These are phyloP conservation scores for Batillaria attramentaria DNA, from an alignment of 1,140 invertebrate genomes.

Conservation along the genomic window DNA sequence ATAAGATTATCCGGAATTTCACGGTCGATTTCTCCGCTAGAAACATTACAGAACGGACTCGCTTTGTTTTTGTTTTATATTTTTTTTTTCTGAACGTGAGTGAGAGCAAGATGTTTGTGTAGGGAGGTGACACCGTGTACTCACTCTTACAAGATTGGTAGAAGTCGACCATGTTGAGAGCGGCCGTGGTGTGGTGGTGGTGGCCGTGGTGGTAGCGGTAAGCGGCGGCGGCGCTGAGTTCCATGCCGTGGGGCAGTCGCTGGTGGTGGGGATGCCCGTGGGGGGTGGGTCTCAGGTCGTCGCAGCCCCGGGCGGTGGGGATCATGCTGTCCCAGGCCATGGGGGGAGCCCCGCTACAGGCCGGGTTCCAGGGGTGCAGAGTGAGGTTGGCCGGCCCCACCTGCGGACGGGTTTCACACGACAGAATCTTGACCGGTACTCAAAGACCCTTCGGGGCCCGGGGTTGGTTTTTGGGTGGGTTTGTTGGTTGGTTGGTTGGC, in stretches of 20 bases:
- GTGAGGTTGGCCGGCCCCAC: slow-evolving; percentile 15
- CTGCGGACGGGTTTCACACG: slow-evolving; percentile 27
- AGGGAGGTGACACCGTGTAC: too few species aligned
- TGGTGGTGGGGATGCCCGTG: slow-evolving; percentile 33
- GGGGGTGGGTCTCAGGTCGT: slow-evolving; percentile 24
- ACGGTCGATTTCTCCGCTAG: too few species aligned
- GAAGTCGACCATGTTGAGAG: slow-evolving; percentile 59
- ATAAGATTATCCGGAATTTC: too few species aligned
- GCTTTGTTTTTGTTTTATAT: neutral
- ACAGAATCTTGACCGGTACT: slow-evolving; percentile 25
- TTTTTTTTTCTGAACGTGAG: neutral
- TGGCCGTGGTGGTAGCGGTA: slow-evolving; percentile 51
- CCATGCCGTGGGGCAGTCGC: slow-evolving; percentile 32
- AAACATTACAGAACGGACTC: neutral
- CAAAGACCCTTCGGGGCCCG: neutral
- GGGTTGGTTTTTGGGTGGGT: neutral
- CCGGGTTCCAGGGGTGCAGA: slow-evolving; percentile 24
- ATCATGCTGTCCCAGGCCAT: slow-evolving; percentile 40
- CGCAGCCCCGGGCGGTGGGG: slow-evolving; percentile 35
- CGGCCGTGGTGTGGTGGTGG: slow-evolving; percentile 22
- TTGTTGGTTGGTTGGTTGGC: slow-evolving; percentile 3
- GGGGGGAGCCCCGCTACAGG: slow-evolving; percentile 18
- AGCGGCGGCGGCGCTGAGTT: slow-evolving; percentile 51
- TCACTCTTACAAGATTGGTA: slow-evolving; percentile 67
- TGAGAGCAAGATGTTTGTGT: neutral